A percentile compares a stretch with the other conserved stretches of the same genome.
phyloP scores from a whole-genome alignment of 2,888 invertebrate species.

The Drosophila colorata region DNA sequence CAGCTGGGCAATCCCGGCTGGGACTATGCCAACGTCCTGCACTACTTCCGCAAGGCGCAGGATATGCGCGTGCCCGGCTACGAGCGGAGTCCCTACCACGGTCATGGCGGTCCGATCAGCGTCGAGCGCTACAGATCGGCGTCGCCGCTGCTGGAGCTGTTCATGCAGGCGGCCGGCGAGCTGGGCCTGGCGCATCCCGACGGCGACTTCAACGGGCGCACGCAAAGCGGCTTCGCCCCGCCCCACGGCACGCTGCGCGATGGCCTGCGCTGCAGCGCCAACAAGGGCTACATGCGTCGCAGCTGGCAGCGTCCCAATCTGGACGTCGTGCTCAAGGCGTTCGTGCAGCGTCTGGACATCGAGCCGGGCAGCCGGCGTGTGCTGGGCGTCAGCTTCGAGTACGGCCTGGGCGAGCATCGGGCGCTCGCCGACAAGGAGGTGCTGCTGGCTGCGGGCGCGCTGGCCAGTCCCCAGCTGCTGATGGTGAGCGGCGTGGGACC shows the following conservation, averaged over 20 bases:
- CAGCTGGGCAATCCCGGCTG: constrained; percentile 91
- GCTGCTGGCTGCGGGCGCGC: constrained; percentile 93
- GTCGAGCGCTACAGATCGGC: constrained; percentile 90
- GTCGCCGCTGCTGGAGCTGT: constrained; percentile 89
- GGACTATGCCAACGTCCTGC: constrained; percentile 90
- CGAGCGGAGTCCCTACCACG: constrained; percentile 87
- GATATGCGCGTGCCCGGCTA: constrained; percentile 89
- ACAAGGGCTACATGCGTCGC: constrained; percentile 92
- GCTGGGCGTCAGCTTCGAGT: constrained; percentile 89
- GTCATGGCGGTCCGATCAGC: constrained; percentile 89
- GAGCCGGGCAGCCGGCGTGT: constrained; percentile 87
- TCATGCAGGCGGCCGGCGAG: constrained; percentile 89
- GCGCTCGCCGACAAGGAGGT: constrained; percentile 91
- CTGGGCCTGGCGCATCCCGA: constrained; percentile 88
- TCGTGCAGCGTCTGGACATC: constrained; percentile 89
- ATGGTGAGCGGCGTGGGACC: constrained; percentile 95
- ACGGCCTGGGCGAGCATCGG: constrained; percentile 81
- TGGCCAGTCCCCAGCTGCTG: constrained; percentile 94
- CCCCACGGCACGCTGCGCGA: constrained; percentile 92
- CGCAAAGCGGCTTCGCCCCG: constrained; percentile 92
- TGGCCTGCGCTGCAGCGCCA: constrained; percentile 93
- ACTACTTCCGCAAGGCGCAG: constrained; percentile 93
- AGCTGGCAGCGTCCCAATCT: constrained; percentile 89
- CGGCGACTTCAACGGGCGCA: constrained; percentile 91
- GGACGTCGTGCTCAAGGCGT: constrained; percentile 89